These are phyloP conservation scores for Peromyscus melanophrys DNA, from an alignment of 2,797 vertebrate species.

Conservation along the genomic window DNA sequence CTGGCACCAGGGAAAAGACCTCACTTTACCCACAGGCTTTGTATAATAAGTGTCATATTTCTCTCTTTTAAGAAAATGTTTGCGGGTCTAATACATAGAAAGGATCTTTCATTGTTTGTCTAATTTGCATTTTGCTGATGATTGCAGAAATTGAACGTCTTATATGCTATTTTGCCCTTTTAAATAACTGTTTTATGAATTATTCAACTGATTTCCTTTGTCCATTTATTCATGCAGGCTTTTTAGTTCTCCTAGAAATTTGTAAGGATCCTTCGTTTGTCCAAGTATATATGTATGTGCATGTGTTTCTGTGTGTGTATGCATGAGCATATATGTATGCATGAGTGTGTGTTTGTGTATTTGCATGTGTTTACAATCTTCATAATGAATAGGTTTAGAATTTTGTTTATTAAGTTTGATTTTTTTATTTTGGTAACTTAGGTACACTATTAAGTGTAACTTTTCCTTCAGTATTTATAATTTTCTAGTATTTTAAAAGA, in stretches of 20 bases:
- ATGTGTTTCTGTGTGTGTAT: neutral
- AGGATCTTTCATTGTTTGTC: constrained; percentile 5
- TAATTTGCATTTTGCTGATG: constrained; percentile 55
- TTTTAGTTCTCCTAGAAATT: neutral
- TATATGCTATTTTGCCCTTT: constrained; percentile 37
- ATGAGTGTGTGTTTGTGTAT: neutral
- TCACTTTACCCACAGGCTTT: neutral
- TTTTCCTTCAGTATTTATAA: neutral
- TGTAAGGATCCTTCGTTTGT: neutral
- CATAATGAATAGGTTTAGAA: neutral
- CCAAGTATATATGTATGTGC: neutral
- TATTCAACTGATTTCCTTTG: neutral
- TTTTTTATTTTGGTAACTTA: neutral
- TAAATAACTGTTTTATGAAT: constrained; percentile 31
- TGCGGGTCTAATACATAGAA: neutral
- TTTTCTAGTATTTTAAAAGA: neutral
- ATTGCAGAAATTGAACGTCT: neutral
- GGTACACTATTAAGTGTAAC: neutral
- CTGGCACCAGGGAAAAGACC: neutral
- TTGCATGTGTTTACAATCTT: neutral
- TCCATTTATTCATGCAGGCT: neutral
- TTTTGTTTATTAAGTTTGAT: neutral
- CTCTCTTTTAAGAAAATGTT: constrained; percentile 45
- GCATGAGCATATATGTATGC: neutral
- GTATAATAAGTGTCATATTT: neutral